Evolutionary conservation across 2,888 invertebrate genomes (phyloP).

Genomic region (Plebejus anna): DNA sequence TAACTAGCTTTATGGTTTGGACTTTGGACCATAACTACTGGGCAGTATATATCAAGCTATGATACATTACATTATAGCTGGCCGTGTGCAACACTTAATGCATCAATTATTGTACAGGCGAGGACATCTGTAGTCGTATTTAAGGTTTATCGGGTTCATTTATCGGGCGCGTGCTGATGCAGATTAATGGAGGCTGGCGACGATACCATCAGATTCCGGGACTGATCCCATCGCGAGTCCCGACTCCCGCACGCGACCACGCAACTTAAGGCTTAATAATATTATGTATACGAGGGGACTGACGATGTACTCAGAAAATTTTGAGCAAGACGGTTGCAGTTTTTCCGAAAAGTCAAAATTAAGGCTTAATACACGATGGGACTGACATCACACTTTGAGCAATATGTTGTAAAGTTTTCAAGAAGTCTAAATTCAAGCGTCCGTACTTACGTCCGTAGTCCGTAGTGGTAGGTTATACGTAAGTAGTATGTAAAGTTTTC

Average conservation of each 20-base stretch:
- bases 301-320: too few species aligned
- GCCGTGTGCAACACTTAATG: slow-evolving; percentile 43
- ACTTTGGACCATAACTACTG: too few species aligned
- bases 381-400: too few species aligned
- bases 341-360: background rate
- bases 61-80: background rate
- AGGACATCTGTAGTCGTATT: slow-evolving; percentile 72
- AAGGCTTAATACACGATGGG: background rate
- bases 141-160: slow-evolving; percentile 75
- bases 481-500: too few species aligned
- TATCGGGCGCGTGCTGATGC: slow-evolving; percentile 77
- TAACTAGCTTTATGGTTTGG: too few species aligned
- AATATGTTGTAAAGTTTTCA: too few species aligned
- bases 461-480: too few species aligned
- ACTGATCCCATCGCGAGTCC: slow-evolving; percentile 61
- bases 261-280: slow-evolving; percentile 25
- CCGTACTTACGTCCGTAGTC: too few species aligned
- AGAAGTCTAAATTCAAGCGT: too few species aligned
- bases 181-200: slow-evolving; percentile 73
- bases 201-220: slow-evolving; percentile 71
- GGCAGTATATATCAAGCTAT: background rate
- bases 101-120: slow-evolving; percentile 64
- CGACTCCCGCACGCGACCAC: slow-evolving; percentile 53
- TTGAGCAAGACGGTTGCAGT: too few species aligned
- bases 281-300: too few species aligned